Evolutionary conservation across 2,113 vertebrate species (phyloP).

Genomic region (Pachyramphus minor): DNA sequence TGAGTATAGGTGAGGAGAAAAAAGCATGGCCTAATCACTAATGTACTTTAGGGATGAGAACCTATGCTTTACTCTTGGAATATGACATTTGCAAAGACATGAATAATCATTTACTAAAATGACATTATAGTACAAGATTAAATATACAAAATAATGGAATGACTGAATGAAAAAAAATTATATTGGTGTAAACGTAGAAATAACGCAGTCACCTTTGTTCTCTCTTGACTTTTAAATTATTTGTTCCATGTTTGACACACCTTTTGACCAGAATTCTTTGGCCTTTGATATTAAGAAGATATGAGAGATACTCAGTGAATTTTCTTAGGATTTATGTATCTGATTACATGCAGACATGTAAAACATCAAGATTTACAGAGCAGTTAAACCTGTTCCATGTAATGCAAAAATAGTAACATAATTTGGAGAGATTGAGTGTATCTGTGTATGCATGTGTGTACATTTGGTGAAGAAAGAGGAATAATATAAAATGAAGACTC

Average conservation of each 20-base stretch:
- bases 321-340: neutral
- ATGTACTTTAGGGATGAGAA: neutral
- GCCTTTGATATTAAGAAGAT: neutral
- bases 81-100: neutral
- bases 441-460: neutral
- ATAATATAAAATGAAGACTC: neutral
- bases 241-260: neutral
- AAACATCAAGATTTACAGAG: neutral
- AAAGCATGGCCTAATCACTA: neutral
- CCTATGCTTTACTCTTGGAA: neutral
- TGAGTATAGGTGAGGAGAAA: neutral
- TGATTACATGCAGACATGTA: neutral
- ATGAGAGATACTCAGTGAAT: neutral
- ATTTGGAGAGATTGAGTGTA: neutral
- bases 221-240: neutral
- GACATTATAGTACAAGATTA: neutral
- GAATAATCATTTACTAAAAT: neutral
- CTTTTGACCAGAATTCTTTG: neutral
- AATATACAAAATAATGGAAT: neutral
- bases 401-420: neutral
- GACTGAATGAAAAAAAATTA: neutral
- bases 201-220: neutral
- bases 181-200: too few relatives aligned
- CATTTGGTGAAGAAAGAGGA: neutral
- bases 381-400: neutral